Percentiles rank a stretch among this genome's conserved stretches.
These are phyloP conservation scores for Danaus plexippus DNA, from an alignment of 1,140 invertebrate species.

Conservation along the genomic window DNA sequence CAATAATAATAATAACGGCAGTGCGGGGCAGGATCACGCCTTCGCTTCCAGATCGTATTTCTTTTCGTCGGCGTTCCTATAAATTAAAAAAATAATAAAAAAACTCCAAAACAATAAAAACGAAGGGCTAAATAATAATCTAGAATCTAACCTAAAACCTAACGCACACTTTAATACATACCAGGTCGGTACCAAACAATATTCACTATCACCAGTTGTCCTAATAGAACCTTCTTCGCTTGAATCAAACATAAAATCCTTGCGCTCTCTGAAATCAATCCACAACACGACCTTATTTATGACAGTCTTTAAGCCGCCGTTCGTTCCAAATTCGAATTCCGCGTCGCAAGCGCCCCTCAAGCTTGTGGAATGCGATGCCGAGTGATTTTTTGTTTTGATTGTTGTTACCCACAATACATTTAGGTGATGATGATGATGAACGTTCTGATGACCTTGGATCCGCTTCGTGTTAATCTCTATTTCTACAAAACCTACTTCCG, in stretches of 20 bases:
- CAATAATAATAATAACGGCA: conserved; percentile 11
- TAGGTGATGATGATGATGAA: too few species aligned
- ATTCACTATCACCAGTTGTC: conserved; percentile 46
- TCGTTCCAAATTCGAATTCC: conserved; percentile 9
- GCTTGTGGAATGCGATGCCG: too few species aligned
- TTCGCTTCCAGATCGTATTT: conserved; percentile 58
- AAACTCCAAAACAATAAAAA: conserved; percentile 4
- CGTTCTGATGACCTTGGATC: too few species aligned
- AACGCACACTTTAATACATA: conserved; percentile 41
- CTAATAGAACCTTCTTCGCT: conserved; percentile 48
- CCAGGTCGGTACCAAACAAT: conserved; percentile 52
- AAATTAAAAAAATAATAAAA: conserved; percentile 31
- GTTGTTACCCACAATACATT: too few species aligned
- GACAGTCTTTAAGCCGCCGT: conserved; percentile 15
- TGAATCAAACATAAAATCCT: conserved; percentile 52
- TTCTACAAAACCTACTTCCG: too few species aligned
- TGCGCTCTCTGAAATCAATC: conserved; percentile 55
- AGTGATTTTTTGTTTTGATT: too few species aligned
- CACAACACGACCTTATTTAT: conserved; percentile 21
- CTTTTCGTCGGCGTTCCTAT: conserved; percentile 61
- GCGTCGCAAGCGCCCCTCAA: conserved; percentile 13
- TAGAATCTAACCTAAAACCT: neutral
- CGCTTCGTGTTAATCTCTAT: too few species aligned
- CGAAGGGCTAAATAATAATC: conserved; percentile 2
- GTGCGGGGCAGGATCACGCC: conserved; percentile 33